Percentiles rank a stretch among this genome's conserved stretches.
phyloP scores from a whole-genome alignment of 1,140 invertebrate species.

The Cheumatopsyche charites region DNA sequence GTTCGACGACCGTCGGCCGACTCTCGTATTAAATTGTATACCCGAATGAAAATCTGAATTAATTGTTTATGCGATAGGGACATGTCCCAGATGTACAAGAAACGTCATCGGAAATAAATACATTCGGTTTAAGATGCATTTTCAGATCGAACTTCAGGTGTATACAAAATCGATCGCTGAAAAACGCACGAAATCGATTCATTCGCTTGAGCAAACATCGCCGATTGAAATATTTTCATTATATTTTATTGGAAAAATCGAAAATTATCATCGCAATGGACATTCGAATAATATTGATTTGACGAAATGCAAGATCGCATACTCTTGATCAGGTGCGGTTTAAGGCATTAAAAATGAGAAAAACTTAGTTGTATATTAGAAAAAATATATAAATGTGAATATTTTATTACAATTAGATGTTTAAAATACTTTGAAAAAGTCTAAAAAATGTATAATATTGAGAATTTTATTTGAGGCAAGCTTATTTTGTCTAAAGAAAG shows the following conservation, averaged over 20 bases:
- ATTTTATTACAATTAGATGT: no score
- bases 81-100: conserved; percentile 36
- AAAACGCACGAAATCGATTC: background rate
- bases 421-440: no score
- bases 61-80: conserved; percentile 40
- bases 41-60: conserved; percentile 12
- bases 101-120: conserved; percentile 27
- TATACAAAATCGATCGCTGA: no score
- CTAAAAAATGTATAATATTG: no score
- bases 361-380: no score
- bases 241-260: no score
- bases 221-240: background rate
- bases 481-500: no score
- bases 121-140: conserved; percentile 22
- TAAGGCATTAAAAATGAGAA: no score
- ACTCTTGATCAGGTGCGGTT: background rate
- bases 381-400: no score
- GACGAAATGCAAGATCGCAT: background rate
- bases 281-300: background rate
- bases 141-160: conserved; percentile 17
- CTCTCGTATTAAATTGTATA: background rate
- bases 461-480: no score
- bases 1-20: background rate
- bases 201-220: background rate
- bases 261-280: no score